These are phyloP conservation scores for Mimachlamys varia DNA, from an alignment of 2,888 invertebrate genomes.

Conservation along the genomic window DNA sequence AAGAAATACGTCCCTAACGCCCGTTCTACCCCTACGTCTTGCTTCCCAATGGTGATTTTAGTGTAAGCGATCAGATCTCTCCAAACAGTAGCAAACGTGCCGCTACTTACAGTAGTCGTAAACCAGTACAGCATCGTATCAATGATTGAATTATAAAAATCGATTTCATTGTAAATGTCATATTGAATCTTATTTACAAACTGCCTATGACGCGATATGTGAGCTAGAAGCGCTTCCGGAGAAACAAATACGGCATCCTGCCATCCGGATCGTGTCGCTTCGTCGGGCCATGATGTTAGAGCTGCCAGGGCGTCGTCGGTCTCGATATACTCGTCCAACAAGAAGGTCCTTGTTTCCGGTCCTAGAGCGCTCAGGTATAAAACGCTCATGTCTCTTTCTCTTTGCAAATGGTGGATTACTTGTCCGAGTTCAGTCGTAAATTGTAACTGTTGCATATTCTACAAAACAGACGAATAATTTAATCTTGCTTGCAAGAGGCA, in stretches of 20 bases:
- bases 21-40: conserved; percentile 93
- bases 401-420: conserved; percentile 67
- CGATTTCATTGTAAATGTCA: conserved; percentile 69
- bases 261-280: conserved; percentile 57
- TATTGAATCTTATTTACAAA: conserved; percentile 66
- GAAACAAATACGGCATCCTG: conserved; percentile 52
- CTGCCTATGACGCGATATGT: conserved; percentile 59
- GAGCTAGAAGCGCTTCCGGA: conserved; percentile 57
- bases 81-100: conserved; percentile 70
- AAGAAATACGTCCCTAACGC: conserved; percentile 94
- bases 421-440: conserved; percentile 64
- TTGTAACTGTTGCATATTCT: neutral
- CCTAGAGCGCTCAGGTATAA: conserved; percentile 68
- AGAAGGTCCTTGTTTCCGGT: conserved; percentile 70
- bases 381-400: conserved; percentile 69
- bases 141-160: conserved; percentile 71
- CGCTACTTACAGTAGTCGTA: conserved; percentile 68
- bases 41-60: conserved; percentile 92
- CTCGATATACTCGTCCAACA: conserved; percentile 65
- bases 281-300: conserved; percentile 66
- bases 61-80: conserved; percentile 90
- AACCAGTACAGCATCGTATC: conserved; percentile 71
- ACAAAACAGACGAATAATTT: neutral
- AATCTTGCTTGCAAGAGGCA: too few relatives aligned
- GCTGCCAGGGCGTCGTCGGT: conserved; percentile 66